These are phyloP conservation scores for Athrips mouffetella DNA, from an alignment of 2,888 invertebrate species.

Conservation along the genomic window DNA sequence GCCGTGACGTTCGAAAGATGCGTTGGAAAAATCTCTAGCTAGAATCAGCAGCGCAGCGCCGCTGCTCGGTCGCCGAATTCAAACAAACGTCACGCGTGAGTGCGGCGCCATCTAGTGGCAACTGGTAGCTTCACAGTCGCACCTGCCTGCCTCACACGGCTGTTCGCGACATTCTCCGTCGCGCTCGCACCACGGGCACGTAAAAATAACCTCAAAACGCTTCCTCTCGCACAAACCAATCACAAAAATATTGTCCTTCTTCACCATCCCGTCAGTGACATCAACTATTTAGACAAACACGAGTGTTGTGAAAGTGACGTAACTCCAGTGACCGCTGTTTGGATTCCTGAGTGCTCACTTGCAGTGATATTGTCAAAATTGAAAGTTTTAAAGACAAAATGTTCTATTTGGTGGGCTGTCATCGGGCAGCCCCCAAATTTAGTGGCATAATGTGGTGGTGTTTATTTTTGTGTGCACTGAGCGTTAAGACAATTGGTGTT, in stretches of 20 bases:
- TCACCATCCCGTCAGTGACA: conserved; percentile 55
- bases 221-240: conserved; percentile 55
- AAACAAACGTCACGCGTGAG: conserved; percentile 60
- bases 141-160: conserved; percentile 45
- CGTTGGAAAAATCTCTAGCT: conserved; percentile 75
- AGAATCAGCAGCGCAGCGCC: conserved; percentile 72
- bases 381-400: conserved; percentile 71
- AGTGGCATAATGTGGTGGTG: conserved; percentile 76
- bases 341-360: conserved; percentile 46
- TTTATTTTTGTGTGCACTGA: conserved; percentile 68
- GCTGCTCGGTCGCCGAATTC: conserved; percentile 70
- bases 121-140: conserved; percentile 41
- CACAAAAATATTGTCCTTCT: conserved; percentile 59
- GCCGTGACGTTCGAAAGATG: conserved; percentile 59
- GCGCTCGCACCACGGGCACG: conserved; percentile 74
- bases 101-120: conserved; percentile 63
- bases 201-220: conserved; percentile 74
- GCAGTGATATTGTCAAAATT: conserved; percentile 61
- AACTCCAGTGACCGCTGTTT: conserved; percentile 38
- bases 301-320: conserved; percentile 51
- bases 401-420: conserved; percentile 76
- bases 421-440: conserved; percentile 73
- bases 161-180: conserved; percentile 58
- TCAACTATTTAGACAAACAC: conserved; percentile 38
- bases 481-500: conserved; percentile 61